Evolutionary conservation across 2,113 vertebrate species (phyloP), one percentile per base, ranked within the genome.

Genomic region (Pandion haliaetus): DNA sequence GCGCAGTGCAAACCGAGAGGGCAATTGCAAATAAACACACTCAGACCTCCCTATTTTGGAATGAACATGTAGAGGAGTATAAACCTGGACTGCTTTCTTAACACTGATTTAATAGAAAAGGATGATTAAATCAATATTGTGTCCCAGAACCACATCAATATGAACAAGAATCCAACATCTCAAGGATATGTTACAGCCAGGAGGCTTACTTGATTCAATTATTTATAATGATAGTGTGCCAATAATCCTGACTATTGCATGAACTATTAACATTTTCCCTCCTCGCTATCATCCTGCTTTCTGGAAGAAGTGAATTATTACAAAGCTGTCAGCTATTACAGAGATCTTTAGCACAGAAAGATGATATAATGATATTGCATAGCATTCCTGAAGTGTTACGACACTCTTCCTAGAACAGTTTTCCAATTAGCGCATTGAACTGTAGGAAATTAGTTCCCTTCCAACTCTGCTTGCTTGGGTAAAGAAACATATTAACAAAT

Each of bases 101-200:
- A 87, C 73, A 88, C 38, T 91, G 81, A 98, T 86, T 97, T 88
- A 97, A 86, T 82, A 97, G 88, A 91, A 95, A 96, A 95, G 58
- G 82, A 90, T 80, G 38, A 91, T 95, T 93, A 95, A 97, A 98
- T 98, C 94, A 96, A 97, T 97, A 72, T 78, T 93, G 69, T 90
- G 63, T 95, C 94, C 83, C 82, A 93, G 58, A 95, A 81, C 65
- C 88, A 49, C 59, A 96, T 96, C 96, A 90, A 71, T 91, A 77
- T 82, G 97, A 86, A 95, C 82, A 77, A 94, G 76, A 96, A 95
- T 90, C 65, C 81, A 93, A 19, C 69, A 90, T 91, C 88, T 93
- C 65, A 93, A 97, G 71, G 84, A 95, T 86, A 83, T n/a, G 47
- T 95, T 96, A 87, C 71, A 88, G 44, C 72, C 81, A 92, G 54